These are phyloP conservation scores for Hystrix cristata DNA, from an alignment of 2,113 vertebrate species.

Conservation along the genomic window DNA sequence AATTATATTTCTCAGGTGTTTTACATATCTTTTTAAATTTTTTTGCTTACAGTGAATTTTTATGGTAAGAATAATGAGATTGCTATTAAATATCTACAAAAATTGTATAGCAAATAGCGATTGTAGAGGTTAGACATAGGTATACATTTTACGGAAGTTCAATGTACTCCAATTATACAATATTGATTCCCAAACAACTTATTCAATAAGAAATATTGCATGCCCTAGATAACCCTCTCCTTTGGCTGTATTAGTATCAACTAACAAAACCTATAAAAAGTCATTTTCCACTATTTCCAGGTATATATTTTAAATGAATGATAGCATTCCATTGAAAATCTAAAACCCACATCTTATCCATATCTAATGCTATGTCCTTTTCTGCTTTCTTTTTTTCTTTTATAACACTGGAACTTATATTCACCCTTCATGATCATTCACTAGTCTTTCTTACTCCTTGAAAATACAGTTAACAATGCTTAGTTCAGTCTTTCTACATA, in stretches of 20 bases:
- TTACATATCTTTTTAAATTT: neutral
- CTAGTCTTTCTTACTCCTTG: neutral
- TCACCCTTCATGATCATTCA: neutral
- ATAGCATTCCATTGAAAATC: neutral
- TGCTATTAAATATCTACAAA: neutral
- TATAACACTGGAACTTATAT: neutral
- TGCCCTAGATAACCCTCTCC: neutral
- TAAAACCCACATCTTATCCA: neutral
- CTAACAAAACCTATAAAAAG: neutral
- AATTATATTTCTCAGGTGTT: neutral
- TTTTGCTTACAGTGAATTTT: neutral
- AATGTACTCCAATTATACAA: neutral
- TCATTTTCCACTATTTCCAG: neutral
- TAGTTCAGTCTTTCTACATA: neutral
- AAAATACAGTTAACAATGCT: neutral
- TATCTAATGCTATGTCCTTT: neutral
- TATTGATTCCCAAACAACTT: neutral
- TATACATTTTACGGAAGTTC: neutral
- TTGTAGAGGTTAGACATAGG: neutral
- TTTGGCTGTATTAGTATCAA: neutral
- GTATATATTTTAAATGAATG: neutral
- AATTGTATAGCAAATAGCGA: neutral
- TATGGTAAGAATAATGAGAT: neutral
- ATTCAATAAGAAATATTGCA: neutral
- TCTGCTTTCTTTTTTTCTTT: neutral